Evolutionary conservation across 2,888 invertebrate genomes (phyloP).

Genomic region (Steinernema scapterisci): DNA sequence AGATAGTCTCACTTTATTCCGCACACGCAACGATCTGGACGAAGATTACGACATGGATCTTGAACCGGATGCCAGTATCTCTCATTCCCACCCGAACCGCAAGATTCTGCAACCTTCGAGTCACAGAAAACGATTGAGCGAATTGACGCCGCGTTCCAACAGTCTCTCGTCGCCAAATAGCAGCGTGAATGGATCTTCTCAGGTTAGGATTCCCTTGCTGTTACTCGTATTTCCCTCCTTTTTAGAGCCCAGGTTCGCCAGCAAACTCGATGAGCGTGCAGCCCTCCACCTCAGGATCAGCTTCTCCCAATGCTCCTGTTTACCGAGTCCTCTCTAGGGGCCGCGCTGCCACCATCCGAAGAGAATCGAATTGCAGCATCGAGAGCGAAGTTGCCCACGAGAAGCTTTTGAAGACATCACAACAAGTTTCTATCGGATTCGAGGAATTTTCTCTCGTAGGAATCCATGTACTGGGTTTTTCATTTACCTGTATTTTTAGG

Average conservation of each 20-base stretch:
- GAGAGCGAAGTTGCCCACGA: slow-evolving; percentile 59
- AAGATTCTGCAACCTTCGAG: slow-evolving; percentile 15
- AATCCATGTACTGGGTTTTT: background rate
- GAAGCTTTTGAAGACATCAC: slow-evolving; percentile 55
- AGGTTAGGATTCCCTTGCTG: too few species aligned
- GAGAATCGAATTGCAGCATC: slow-evolving; percentile 60
- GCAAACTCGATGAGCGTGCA: background rate
- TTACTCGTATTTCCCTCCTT: background rate
- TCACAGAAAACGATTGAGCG: background rate
- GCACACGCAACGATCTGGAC: slow-evolving; percentile 17
- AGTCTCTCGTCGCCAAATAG: background rate
- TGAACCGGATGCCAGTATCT: background rate
- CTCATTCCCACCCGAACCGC: background rate
- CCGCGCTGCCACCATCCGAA: slow-evolving; percentile 59
- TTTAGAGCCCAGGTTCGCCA: background rate
- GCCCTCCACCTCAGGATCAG: background rate
- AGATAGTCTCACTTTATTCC: background rate
- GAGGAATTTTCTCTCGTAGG: slow-evolving; percentile 58
- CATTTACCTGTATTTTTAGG: slow-evolving; percentile 41
- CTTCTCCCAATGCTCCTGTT: background rate
- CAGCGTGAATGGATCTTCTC: background rate
- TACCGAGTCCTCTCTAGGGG: slow-evolving; percentile 44
- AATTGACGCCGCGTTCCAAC: background rate
- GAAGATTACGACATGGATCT: slow-evolving; percentile 7
- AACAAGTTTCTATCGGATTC: slow-evolving; percentile 58